These are phyloP conservation scores for Barypeithes pellucidus DNA, from an alignment of 2,888 invertebrate genomes.

Conservation along the genomic window DNA sequence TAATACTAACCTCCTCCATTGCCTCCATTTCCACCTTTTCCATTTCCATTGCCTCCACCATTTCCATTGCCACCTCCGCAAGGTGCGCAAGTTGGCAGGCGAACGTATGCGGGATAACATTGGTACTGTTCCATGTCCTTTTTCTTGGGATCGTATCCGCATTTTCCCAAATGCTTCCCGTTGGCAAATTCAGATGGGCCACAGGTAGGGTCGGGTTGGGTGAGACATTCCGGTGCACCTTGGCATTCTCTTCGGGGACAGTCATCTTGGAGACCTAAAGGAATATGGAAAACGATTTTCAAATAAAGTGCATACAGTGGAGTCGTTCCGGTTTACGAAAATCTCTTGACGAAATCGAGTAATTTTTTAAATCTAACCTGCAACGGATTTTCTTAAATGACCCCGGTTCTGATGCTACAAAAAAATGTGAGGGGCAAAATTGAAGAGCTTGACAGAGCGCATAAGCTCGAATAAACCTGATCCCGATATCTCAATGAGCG, in stretches of 20 bases:
- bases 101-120: conserved; percentile 65
- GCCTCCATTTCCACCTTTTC: conserved; percentile 24
- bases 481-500: too few relatives aligned
- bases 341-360: too few relatives aligned
- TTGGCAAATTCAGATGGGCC: conserved; percentile 69
- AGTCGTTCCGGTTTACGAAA: too few relatives aligned
- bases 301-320: background rate
- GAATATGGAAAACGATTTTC: background rate
- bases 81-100: conserved; percentile 59
- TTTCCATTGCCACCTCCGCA: conserved; percentile 46
- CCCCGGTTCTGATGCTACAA: too few relatives aligned
- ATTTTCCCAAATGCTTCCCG: conserved; percentile 66
- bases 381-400: too few relatives aligned
- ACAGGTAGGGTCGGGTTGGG: conserved; percentile 72
- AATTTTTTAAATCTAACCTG: too few relatives aligned
- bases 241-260: conserved; percentile 74
- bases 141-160: conserved; percentile 37
- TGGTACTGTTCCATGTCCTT: conserved; percentile 59
- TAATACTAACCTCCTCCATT: conserved; percentile 14
- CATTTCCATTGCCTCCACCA: conserved; percentile 33
- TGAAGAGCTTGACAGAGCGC: too few relatives aligned
- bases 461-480: too few relatives aligned
- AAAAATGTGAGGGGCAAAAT: too few relatives aligned
- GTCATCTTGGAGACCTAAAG: conserved; percentile 74
- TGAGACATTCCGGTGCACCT: conserved; percentile 71